Percentiles rank a stretch among this genome's conserved stretches.
Conservation (phyloP, 2,797 vertebrate species). For the Hydrocynus forskahlii region DNA sequence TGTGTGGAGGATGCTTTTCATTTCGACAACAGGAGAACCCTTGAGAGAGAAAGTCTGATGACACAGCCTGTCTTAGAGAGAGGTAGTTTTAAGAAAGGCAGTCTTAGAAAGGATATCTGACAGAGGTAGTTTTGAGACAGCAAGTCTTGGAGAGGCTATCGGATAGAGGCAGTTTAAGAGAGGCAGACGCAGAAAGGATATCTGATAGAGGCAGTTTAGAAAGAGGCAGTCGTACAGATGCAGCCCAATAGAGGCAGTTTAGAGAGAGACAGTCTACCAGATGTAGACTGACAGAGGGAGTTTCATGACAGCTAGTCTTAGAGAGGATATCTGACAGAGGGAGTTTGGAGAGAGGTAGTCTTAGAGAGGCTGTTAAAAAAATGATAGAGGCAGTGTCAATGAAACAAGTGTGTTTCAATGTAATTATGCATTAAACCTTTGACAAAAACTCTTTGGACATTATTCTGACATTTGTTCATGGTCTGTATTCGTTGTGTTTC, state of each 20-base stretch:
- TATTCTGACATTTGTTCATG: no score
- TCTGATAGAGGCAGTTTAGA: slow-evolving; percentile 13
- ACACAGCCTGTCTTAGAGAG: neutral
- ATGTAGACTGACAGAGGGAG: neutral
- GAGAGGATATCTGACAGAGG: no score
- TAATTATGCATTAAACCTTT: no score
- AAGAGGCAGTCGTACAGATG: slow-evolving; percentile 31
- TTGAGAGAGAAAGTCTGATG: neutral
- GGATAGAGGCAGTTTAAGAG: neutral
- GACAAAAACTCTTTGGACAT: no score
- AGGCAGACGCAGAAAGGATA: neutral
- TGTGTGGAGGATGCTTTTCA: neutral
- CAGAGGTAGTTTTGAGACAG: slow-evolving; percentile 23
- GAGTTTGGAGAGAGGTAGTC: no score
- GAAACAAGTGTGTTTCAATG: no score
- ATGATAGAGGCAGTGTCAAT: no score
- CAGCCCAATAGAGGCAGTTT: neutral
- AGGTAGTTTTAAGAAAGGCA: no score
- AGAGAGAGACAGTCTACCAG: slow-evolving; percentile 28
- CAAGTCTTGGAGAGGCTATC: slow-evolving; percentile 12
- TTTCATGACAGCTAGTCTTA: no score
- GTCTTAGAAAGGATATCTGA: slow-evolving; percentile 18
- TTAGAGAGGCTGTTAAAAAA: no score
- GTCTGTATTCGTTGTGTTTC: no score
- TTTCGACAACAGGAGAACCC: neutral